Evolutionary conservation across 2,113 vertebrate species (phyloP).

Genomic region (Cebus imitator): DNA sequence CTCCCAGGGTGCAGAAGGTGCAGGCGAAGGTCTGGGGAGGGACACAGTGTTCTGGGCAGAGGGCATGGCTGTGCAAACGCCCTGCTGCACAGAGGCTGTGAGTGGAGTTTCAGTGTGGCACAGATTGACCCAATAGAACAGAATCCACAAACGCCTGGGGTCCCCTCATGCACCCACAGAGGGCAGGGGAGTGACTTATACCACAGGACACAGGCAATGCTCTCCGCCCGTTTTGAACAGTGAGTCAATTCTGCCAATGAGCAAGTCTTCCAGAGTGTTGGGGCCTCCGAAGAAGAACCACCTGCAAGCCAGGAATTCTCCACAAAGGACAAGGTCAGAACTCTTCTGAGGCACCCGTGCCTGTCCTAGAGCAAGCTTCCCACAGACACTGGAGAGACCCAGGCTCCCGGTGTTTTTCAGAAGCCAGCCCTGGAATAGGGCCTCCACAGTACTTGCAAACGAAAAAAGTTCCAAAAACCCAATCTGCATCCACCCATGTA

Average conservation of each 20-base stretch:
- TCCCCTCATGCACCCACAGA: too few species aligned
- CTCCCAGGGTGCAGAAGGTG: neutral
- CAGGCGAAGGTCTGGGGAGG: neutral
- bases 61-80: neutral
- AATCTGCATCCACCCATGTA: accelerated
- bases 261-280: neutral
- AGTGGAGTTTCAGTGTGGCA: neutral
- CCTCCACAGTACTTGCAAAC: neutral
- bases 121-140: accelerated
- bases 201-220: neutral
- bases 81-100: accelerated
- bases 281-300: accelerated
- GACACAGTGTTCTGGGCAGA: neutral
- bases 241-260: neutral
- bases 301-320: neutral
- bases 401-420: neutral
- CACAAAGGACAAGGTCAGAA: neutral
- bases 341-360: neutral
- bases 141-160: neutral
- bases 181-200: neutral
- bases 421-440: too few species aligned
- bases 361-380: neutral
- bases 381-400: too few species aligned
- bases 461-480: neutral
- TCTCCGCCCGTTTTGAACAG: neutral